Evolutionary conservation across 1,140 invertebrate species (phyloP).

Genomic region (Trichoplusia ni): DNA sequence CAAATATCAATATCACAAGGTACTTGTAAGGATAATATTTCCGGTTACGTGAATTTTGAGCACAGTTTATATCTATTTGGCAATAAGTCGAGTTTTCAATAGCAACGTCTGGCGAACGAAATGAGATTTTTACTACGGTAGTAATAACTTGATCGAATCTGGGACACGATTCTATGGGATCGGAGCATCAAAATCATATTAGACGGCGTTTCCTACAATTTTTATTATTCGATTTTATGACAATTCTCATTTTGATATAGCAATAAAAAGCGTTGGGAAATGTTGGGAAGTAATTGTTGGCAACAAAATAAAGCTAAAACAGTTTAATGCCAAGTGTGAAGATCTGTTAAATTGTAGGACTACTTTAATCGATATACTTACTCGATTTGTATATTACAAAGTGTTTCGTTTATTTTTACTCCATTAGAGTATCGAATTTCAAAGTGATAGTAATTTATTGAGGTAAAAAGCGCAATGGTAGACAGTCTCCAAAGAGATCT

Average conservation of each 20-base stretch:
- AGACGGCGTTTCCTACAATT: slow-evolving; percentile 25
- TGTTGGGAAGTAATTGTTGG: background rate
- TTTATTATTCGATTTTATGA: slow-evolving; percentile 28
- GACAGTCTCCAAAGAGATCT: background rate
- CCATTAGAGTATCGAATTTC: too few species aligned
- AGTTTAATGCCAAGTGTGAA: too few species aligned
- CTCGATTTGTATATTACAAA: too few species aligned
- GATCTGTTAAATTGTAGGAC: too few species aligned
- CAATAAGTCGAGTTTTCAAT: slow-evolving; percentile 40
- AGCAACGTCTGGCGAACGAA: slow-evolving; percentile 34
- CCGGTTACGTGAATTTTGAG: slow-evolving; percentile 25
- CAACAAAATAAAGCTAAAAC: too few species aligned
- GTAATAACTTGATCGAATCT: slow-evolving; percentile 45
- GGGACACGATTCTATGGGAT: slow-evolving; percentile 17
- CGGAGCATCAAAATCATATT: slow-evolving; percentile 23
- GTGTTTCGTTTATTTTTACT: too few species aligned
- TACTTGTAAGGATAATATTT: slow-evolving; percentile 33
- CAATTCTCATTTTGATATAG: slow-evolving; percentile 23
- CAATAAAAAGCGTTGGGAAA: slow-evolving; percentile 11
- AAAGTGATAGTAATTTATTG: too few species aligned
- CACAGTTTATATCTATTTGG: slow-evolving; percentile 42
- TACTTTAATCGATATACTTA: too few species aligned
- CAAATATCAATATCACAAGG: slow-evolving; percentile 26
- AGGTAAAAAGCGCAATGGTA: too few species aligned
- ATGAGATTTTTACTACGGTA: slow-evolving; percentile 48